Percentiles rank a stretch among this genome's conserved stretches.
phyloP scores from a whole-genome alignment of 1,140 invertebrate species.

The Limonius californicus region DNA sequence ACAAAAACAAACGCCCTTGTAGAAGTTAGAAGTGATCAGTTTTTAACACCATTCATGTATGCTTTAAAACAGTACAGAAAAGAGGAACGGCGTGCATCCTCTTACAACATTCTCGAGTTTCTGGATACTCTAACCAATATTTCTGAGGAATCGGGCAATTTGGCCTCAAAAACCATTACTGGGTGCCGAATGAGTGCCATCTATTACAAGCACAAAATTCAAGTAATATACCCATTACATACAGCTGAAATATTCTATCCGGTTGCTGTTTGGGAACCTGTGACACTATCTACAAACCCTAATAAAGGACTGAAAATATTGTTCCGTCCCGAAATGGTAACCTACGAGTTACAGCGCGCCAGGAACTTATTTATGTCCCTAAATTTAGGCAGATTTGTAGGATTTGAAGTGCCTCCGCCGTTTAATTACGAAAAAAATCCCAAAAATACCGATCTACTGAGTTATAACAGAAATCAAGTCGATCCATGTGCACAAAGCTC shows the following conservation, averaged over 20 bases:
- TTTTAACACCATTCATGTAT: slow-evolving; percentile 12
- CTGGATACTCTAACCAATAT: slow-evolving; percentile 14
- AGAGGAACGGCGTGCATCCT: neutral
- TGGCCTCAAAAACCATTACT: neutral
- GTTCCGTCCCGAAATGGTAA: neutral
- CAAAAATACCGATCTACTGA: too few species aligned
- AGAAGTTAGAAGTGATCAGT: slow-evolving; percentile 10
- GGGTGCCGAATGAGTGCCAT: neutral
- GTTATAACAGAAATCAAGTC: neutral
- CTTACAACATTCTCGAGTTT: slow-evolving; percentile 6
- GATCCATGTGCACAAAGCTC: neutral
- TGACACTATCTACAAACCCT: neutral
- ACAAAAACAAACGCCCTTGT: too few species aligned
- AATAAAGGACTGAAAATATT: slow-evolving; percentile 1
- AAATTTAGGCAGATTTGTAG: too few species aligned
- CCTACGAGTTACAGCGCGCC: neutral
- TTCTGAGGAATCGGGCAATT: neutral
- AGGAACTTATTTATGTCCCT: too few species aligned
- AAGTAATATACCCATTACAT: neutral
- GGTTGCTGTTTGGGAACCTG: too few species aligned
- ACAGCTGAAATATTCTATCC: neutral
- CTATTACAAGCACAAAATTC: neutral
- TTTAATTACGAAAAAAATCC: too few species aligned
- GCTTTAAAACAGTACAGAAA: slow-evolving; percentile 7
- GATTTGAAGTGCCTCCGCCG: too few species aligned